phyloP scores from a whole-genome alignment of 2,888 invertebrate species.

The Ommatoiulus sabulosus region DNA sequence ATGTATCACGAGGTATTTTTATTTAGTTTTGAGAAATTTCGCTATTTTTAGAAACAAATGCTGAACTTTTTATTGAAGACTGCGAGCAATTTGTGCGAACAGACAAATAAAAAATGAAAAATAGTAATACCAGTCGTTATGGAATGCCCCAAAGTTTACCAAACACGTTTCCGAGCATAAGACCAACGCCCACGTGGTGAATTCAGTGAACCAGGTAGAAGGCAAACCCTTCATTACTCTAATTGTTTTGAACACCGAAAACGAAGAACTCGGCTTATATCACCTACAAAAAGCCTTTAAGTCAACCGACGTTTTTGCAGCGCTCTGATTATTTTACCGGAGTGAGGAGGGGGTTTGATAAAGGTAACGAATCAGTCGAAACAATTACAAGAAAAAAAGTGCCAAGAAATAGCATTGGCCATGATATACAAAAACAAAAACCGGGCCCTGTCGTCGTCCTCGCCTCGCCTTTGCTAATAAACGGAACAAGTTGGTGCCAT shows the following conservation, averaged over 20 bases:
- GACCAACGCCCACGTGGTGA: not conserved
- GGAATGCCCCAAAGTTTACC: not conserved
- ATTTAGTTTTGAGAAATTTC: too few relatives aligned
- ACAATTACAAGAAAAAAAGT: not conserved
- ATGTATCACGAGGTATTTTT: too few relatives aligned
- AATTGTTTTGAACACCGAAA: constrained; percentile 15
- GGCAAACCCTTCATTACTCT: constrained; percentile 23
- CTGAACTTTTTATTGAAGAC: too few relatives aligned
- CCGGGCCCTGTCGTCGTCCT: not conserved
- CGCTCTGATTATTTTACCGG: constrained; percentile 2
- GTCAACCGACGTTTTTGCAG: not conserved
- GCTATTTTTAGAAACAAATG: too few relatives aligned
- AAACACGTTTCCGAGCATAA: not conserved
- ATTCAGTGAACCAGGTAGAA: constrained; percentile 32
- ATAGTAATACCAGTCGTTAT: not conserved
- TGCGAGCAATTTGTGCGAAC: too few relatives aligned
- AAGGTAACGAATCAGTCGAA: not conserved
- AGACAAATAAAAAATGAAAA: too few relatives aligned
- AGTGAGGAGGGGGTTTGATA: not conserved
- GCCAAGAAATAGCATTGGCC: not conserved
- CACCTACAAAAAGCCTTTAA: constrained; percentile 17
- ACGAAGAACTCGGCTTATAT: not conserved
- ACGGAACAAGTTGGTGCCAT: not conserved
- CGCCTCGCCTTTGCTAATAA: not conserved
- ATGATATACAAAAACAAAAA: not conserved